Percentiles rank a stretch among this genome's conserved stretches.
Evolutionary conservation across 2,113 vertebrate genomes (phyloP).

Genomic region (Rhombomys opimus): DNA sequence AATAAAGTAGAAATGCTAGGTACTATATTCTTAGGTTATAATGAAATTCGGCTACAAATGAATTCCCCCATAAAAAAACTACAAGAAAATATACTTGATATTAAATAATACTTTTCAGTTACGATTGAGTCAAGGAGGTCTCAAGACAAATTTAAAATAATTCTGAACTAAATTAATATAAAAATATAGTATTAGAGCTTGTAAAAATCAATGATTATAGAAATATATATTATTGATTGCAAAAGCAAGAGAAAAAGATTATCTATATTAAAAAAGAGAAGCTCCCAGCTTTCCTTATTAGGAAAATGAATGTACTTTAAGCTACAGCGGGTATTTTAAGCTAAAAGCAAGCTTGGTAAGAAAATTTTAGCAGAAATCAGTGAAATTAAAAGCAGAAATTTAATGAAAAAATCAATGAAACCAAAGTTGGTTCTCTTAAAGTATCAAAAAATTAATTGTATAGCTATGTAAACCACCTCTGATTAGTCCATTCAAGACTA

Average conservation of each 20-base stretch:
- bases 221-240: not conserved
- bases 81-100: not conserved
- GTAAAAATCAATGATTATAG: not conserved
- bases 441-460: not conserved
- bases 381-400: not conserved
- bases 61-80: not conserved
- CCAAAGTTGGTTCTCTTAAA: slow-evolving; percentile 20
- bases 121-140: not conserved
- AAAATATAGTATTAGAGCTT: not conserved
- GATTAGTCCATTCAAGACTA: not conserved
- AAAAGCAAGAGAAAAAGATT: not conserved
- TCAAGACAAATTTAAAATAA: slow-evolving; percentile 17
- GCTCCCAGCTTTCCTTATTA: not conserved
- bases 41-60: slow-evolving; percentile 3
- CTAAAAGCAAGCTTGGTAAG: not conserved
- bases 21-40: not conserved
- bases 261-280: not conserved
- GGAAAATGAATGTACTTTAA: not conserved
- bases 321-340: not conserved
- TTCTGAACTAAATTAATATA: slow-evolving; percentile 27
- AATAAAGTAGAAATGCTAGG: not conserved
- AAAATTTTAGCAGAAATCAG: slow-evolving; percentile 10
- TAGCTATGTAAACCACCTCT: not conserved
- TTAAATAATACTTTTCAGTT: slow-evolving; percentile 17
- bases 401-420: slow-evolving; percentile 14